Percentiles rank a stretch among this genome's conserved stretches.
These are phyloP conservation scores for Carassius auratus DNA, from an alignment of 2,113 vertebrate species.

Conservation along the genomic window DNA sequence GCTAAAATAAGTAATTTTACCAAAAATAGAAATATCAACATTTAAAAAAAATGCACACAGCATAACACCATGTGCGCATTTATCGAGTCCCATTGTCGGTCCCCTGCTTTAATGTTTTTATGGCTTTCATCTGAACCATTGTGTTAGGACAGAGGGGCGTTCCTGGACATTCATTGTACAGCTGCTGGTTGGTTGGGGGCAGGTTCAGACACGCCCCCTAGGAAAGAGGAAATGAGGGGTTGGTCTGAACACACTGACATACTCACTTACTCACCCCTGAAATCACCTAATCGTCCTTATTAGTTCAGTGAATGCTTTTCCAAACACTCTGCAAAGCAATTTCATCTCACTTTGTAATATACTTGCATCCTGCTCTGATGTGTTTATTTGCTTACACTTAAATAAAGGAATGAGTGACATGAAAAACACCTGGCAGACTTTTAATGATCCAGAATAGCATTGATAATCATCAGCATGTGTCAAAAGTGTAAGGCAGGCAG, in stretches of 20 bases:
- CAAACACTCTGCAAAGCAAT: slow-evolving; percentile 17
- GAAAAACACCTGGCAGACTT: slow-evolving; percentile 35
- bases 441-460: slow-evolving; percentile 18
- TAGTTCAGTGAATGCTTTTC: slow-evolving; percentile 28
- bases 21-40: no score
- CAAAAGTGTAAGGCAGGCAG: not conserved
- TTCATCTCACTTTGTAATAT: slow-evolving; percentile 32
- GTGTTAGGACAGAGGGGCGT: slow-evolving; percentile 64
- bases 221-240: slow-evolving; percentile 59
- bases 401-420: no score
- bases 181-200: slow-evolving; percentile 50
- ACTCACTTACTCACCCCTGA: slow-evolving; percentile 52
- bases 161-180: slow-evolving; percentile 54
- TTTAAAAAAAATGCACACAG: not conserved
- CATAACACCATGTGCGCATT: not conserved
- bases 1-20: not conserved
- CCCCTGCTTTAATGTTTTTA: slow-evolving; percentile 41
- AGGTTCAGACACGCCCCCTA: slow-evolving; percentile 54
- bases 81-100: not conserved
- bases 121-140: slow-evolving; percentile 43
- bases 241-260: slow-evolving; percentile 65
- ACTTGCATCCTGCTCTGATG: not conserved
- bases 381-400: no score
- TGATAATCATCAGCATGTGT: slow-evolving; percentile 52
- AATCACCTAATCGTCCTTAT: slow-evolving; percentile 55